Evolutionary conservation across 2,113 vertebrate genomes (phyloP).

Genomic region (Haemorhous mexicanus): DNA sequence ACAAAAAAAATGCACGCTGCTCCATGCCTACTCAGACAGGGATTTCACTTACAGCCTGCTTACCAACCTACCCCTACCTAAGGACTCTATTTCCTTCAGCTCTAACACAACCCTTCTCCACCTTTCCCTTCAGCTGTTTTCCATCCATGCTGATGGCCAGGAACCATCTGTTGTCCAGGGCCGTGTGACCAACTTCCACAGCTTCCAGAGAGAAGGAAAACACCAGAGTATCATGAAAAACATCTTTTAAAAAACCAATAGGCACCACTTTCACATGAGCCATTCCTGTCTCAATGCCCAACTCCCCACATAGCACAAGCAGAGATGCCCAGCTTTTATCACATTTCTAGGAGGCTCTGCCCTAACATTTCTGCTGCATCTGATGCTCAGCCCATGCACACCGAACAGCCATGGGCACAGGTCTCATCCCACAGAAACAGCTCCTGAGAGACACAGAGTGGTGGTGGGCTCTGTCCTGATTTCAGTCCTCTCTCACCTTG

Average conservation of each 20-base stretch:
- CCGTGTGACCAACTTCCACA: neutral
- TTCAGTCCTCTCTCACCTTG: neutral
- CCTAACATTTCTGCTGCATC: neutral
- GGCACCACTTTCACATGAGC: neutral
- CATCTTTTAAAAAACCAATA: accelerated
- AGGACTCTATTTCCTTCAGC: neutral
- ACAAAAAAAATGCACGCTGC: accelerated
- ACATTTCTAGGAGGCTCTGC: neutral
- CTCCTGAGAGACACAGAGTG: accelerated
- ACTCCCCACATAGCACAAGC: neutral
- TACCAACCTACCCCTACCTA: neutral
- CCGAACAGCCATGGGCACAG: accelerated
- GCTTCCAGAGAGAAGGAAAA: neutral
- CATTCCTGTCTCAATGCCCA: neutral
- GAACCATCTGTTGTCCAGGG: neutral
- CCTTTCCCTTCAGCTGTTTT: neutral
- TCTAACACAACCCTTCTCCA: neutral
- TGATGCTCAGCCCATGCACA: neutral
- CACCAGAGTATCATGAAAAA: accelerated
- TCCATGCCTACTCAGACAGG: neutral
- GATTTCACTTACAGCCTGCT: neutral
- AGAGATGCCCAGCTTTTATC: neutral
- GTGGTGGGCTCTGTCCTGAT: neutral
- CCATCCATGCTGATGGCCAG: neutral
- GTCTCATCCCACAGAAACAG: neutral